Evolutionary conservation across 2,797 vertebrate species (phyloP), one percentile per base, ranked within the genome.

Genomic region (Pteronotus mesoamericanus): DNA sequence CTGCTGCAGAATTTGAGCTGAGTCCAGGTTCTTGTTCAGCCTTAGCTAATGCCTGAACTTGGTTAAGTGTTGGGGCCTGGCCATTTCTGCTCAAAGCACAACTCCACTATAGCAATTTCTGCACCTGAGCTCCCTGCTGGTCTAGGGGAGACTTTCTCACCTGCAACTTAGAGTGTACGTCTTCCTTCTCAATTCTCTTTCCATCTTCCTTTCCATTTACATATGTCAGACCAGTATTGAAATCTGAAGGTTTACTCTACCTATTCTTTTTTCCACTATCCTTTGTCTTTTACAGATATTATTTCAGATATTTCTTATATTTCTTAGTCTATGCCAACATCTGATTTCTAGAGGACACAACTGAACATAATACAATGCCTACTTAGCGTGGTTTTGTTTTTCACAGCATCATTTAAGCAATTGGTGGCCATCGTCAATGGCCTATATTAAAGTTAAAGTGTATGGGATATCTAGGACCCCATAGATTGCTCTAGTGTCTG

Each of bases 91-190:
- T 16, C 37, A 19, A 4, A 19, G 9, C 7, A 72, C 39, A 69
- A 2, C 8, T 9, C 2, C 3, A 55, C 22, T 32, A 0, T 39
- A 57, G 5, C 22, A 26, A 2, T 34, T 10, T 79, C 29, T 19
- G 34, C 9, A 21, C n/a, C 2, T 46, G 53, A 66, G 6, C 37
- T 75, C 57, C 19, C 14, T 57, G 6, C 14, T 72, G 57, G 1
- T 16, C 19, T 61, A 10, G 32, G 29, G 2, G 21, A 22, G 16
- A 39, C 29, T 48, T 90, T 71, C 61, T 79, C 69, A 79, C 37
- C 14, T 55, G 3, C 0, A 1, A 5, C 26, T 39, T 2, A 29
- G 19, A 46, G 7, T 74, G n/a, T n/a, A n/a, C n/a, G n/a, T n/a
- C 5, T 51, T 59, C 29, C 55, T 32, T 55, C 6, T 39, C 37